Conservation (phyloP, 2,888 invertebrate species). For the Herminia tarsipennalis region DNA sequence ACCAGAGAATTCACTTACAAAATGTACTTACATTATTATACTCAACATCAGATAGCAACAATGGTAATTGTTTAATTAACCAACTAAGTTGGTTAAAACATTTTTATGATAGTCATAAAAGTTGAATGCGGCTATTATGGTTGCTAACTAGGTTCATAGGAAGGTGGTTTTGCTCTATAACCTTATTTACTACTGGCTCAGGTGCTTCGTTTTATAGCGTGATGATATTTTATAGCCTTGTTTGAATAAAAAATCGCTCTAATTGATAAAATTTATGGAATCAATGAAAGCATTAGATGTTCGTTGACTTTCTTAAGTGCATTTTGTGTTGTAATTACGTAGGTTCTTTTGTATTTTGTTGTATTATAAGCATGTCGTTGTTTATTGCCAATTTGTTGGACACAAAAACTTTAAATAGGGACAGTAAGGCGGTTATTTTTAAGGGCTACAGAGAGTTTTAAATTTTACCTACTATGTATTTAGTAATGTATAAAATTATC, state of each 20-base stretch:
- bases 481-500: too few relatives aligned
- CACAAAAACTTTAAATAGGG: too few relatives aligned
- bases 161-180: constrained; percentile 17
- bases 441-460: too few relatives aligned
- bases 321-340: too few relatives aligned
- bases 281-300: constrained; percentile 17
- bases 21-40: constrained; percentile 27
- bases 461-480: too few relatives aligned
- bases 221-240: constrained; percentile 42
- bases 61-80: constrained; percentile 48
- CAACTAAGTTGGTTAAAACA: constrained; percentile 38
- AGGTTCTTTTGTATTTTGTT: too few relatives aligned
- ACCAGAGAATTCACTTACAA: constrained; percentile 8
- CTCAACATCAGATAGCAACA: constrained; percentile 31
- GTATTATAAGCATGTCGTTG: too few relatives aligned
- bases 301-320: constrained; percentile 13
- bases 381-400: too few relatives aligned
- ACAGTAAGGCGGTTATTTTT: too few relatives aligned
- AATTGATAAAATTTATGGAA: constrained; percentile 34
- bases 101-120: constrained; percentile 41
- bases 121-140: constrained; percentile 33
- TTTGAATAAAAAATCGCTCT: constrained; percentile 33
- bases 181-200: constrained; percentile 44
- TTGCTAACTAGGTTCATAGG: constrained; percentile 37
- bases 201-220: constrained; percentile 41